phyloP scores from a whole-genome alignment of 2,797 vertebrate species.

The Pseudochirops cupreus region DNA sequence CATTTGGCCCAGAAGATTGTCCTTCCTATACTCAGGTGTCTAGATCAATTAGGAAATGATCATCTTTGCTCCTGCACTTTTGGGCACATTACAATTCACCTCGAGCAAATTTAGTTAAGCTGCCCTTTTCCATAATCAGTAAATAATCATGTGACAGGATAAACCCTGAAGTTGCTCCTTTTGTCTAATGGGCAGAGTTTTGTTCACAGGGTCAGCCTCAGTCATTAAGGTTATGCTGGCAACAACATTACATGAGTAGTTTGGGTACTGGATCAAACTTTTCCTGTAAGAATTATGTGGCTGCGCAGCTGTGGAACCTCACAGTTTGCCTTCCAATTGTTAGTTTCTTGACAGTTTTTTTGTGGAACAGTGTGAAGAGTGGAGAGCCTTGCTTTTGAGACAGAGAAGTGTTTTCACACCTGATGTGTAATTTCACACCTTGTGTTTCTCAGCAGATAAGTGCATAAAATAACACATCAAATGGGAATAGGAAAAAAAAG shows the following conservation, averaged over 20 bases:
- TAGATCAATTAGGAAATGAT: constrained; percentile 34
- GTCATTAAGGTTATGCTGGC: background rate
- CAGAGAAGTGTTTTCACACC: constrained; percentile 86
- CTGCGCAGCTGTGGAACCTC: constrained; percentile 73
- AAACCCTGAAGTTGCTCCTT: constrained; percentile 59
- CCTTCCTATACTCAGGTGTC: constrained; percentile 9
- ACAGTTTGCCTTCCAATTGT: constrained; percentile 76
- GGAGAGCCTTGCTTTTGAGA: constrained; percentile 83
- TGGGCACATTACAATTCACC: background rate
- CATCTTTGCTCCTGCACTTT: background rate
- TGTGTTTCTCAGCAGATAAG: constrained; percentile 86
- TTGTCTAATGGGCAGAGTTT: constrained; percentile 55
- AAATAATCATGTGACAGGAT: constrained; percentile 45
- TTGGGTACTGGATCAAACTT: constrained; percentile 65
- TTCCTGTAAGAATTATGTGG: constrained; percentile 51
- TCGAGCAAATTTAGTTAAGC: background rate
- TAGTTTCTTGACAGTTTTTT: constrained; percentile 83
- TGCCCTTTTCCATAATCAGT: constrained; percentile 55
- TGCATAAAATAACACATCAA: constrained; percentile 87
- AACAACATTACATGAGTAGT: constrained; percentile 59
- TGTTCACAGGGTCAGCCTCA: constrained; percentile 63
- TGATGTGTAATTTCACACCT: constrained; percentile 88
- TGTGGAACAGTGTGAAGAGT: constrained; percentile 82
- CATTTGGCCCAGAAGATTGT: background rate
- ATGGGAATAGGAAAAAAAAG: constrained; percentile 82